A percentile compares a stretch with the other conserved stretches of the same genome.
These are phyloP conservation scores for Anabacerthia variegaticeps DNA, from an alignment of 2,797 vertebrate species.

Conservation along the genomic window DNA sequence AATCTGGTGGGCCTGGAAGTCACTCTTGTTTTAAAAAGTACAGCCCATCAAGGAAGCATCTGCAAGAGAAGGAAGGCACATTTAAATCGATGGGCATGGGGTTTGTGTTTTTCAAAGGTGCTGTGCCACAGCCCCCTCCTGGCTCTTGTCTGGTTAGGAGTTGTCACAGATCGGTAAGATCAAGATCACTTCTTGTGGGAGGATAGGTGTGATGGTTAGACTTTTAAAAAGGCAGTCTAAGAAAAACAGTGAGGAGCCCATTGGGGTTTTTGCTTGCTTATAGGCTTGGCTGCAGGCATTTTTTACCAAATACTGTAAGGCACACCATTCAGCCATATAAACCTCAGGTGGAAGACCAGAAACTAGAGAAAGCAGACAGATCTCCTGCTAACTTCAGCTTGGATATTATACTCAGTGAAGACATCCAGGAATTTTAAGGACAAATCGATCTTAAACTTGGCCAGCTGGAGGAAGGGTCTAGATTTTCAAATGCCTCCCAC, in stretches of 20 bases:
- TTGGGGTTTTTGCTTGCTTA: not conserved
- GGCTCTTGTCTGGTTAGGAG: not conserved
- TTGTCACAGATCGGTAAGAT: not conserved
- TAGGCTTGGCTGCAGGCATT: not conserved
- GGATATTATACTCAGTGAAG: not conserved
- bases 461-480: not conserved
- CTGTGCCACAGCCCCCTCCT: not conserved
- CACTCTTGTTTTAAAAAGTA: not conserved
- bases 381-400: not conserved
- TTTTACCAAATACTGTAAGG: not conserved
- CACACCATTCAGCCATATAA: not conserved
- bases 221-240: not conserved
- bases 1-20: not conserved
- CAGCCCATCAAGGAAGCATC: not conserved
- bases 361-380: not conserved
- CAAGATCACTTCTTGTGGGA: rapidly evolving
- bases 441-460: not conserved
- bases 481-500: not conserved
- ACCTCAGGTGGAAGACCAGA: not conserved
- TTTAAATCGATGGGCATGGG: too few species aligned
- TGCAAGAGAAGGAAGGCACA: not conserved
- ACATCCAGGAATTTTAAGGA: not conserved
- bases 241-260: not conserved
- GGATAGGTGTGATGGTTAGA: not conserved
- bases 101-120: not conserved